Evolutionary conservation across 2,113 vertebrate species (phyloP).

Genomic region (Cochlearius cochlearius): DNA sequence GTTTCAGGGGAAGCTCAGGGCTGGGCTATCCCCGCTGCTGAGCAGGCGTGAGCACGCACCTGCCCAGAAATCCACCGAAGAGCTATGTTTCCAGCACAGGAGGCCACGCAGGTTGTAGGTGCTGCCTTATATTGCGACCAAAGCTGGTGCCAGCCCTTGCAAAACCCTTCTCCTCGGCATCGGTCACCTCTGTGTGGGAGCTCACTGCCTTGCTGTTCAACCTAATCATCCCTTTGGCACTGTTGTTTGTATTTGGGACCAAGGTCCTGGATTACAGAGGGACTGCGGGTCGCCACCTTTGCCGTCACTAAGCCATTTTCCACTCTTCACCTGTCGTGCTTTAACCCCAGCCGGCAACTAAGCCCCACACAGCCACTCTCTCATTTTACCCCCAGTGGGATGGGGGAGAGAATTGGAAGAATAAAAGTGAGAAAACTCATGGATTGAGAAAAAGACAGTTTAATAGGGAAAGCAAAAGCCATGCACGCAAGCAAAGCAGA

Average conservation of each 20-base stretch:
- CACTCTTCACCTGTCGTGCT: neutral
- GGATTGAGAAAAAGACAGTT: no score
- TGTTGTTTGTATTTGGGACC: neutral
- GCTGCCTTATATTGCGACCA: rapidly evolving
- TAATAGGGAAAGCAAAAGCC: no score
- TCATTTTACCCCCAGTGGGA: no score
- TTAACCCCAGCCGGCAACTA: no score
- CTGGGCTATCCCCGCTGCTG: rapidly evolving
- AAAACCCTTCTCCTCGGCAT: neutral
- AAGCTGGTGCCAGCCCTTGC: neutral
- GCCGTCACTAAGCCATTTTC: neutral
- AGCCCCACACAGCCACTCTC: no score
- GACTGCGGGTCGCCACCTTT: neutral
- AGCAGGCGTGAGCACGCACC: rapidly evolving
- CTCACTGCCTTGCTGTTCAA: neutral
- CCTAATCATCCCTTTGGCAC: rapidly evolving
- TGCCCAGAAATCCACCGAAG: rapidly evolving
- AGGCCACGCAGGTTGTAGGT: neutral
- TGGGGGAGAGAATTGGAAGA: no score
- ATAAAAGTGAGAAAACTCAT: no score
- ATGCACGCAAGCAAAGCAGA: no score
- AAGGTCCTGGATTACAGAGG: neutral
- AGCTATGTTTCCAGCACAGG: rapidly evolving
- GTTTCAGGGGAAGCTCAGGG: neutral
- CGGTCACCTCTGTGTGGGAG: neutral